Base-by-base conservation (phyloP, 2,797 vertebrate genomes). In the Oreonectes daqikongensis region DNA sequence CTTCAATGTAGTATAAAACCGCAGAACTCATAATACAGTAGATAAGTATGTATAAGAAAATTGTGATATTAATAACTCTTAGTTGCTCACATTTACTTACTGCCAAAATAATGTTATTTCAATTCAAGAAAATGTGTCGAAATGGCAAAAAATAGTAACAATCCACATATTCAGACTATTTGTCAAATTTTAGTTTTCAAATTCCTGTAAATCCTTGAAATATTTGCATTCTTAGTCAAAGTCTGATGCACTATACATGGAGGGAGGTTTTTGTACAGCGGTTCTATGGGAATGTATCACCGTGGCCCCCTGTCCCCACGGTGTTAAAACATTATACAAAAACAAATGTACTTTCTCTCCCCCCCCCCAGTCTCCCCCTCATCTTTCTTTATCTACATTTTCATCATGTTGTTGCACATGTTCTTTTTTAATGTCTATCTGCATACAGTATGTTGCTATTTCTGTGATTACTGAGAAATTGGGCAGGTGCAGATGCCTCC, bases 251-350 rank as follows among this genome's bases (percentile, higher is more conserved):
- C 55, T 65, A 42, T 74, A 68, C 48, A 65, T 46, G 6, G 14
- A 15, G 12, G 70, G 67, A 77, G 75, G 81, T 82, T 83, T 86
- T 84, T 84, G 82, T 81, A 81, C 69, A 28, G 73, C 69, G 80
- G 65, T n/a, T 77, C 75, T 75, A 84, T 82, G 79, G 80, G 65
- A 80, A 42, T 80, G 71, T 77, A 84, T 93, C 96, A 97, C 89
- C 44, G 96, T 98, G 96, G 79, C 77, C 60, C 92, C 89, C 95
- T 94, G 94, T 94, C 91, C 94, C 92, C 96, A 98, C 96, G 82
- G 90, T 87, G 93, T 87, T 92, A 95, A 85, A 92, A 0, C 77
- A 80, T 93, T 83, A 38, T 88, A 95, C 96, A 97, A 96, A 95
- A 97, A 96, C 90, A 52, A 0, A 72, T 78, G 44, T 71, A 82